Base-by-base conservation (phyloP, 2,888 invertebrate genomes). In the Erebia epiphron region DNA sequence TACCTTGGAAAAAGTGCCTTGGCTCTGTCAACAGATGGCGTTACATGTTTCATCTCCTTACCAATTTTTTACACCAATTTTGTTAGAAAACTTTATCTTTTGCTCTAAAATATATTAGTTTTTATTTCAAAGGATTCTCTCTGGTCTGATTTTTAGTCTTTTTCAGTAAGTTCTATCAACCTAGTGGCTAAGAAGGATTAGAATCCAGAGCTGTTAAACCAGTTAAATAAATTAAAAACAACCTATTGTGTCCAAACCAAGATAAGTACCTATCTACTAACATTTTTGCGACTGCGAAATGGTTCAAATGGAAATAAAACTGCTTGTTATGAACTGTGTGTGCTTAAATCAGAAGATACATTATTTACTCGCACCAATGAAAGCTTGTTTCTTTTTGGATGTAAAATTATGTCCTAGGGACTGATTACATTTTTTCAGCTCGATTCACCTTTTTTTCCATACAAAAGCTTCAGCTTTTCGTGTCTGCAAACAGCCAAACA, bases 301-400 rank as follows among this genome's bases (percentile, higher is more conserved):
- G 49, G 63, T 68, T 60, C 21, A 64, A 70, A 57, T 68, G 49
- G n/a, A 60, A 43, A 65, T 67, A 67, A 70, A 68, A 72, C 70
- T 70, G 75, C 78, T 77, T 79, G 79, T 26, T 79, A 86, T 84
- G 85, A 84, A 83, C 81, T 83, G 85, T 87, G 87, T 86, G 86
- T 87, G 86, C 83, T 80, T 80, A 83, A 84, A 84, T 83, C 86
- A 86, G 88, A 86, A 83, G 75, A 73, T 69, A 70, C 72, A 54
- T 54, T 54, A 50, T 16, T 52, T n/a, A 10, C 10, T 16, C 9
- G 16, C 10, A 2, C 14, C 50, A n/a, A 49, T 35, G 35, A 35
- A 35, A 35, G 7, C 35, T 35, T 35, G 7, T 7, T n/a, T 35
- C 35, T 35, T 35, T 35, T 35, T 35, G 7, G 35, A 35, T 2